Percentiles rank a stretch among this genome's conserved stretches.
Evolutionary conservation across 2,113 vertebrate genomes (phyloP).

Genomic region (Loxodonta africana): DNA sequence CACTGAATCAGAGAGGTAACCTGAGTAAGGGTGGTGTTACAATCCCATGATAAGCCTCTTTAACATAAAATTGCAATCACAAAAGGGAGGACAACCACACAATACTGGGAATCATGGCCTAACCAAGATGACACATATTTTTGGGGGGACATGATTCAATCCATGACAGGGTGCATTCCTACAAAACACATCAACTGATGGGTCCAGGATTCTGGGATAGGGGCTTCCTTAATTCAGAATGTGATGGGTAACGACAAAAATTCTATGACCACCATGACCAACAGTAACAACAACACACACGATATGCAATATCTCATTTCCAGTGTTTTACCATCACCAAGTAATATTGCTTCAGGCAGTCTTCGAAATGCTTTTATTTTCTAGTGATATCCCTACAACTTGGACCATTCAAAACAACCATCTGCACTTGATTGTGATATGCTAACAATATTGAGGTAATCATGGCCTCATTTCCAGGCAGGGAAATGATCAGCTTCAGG

Average conservation of each 20-base stretch:
- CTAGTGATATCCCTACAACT: neutral
- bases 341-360: neutral
- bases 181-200: neutral
- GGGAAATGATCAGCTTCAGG: neutral
- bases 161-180: too few species aligned
- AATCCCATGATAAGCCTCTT: too few species aligned
- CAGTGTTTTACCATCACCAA: neutral
- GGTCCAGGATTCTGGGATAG: neutral
- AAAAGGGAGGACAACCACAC: too few species aligned
- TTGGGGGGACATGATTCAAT: too few species aligned
- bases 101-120: too few species aligned
- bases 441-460: neutral
- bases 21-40: too few species aligned
- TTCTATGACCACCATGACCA: neutral
- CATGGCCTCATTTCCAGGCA: neutral
- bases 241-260: neutral
- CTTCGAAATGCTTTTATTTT: conserved; percentile 15
- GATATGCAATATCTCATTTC: neutral
- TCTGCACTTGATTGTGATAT: neutral
- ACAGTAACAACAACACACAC: neutral
- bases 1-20: too few species aligned
- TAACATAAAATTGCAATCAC: too few species aligned
- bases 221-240: neutral
- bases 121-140: too few species aligned
- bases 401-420: neutral